These are phyloP conservation scores for Sebastiscus tertius DNA, from an alignment of 2,797 vertebrate genomes.

Conservation along the genomic window DNA sequence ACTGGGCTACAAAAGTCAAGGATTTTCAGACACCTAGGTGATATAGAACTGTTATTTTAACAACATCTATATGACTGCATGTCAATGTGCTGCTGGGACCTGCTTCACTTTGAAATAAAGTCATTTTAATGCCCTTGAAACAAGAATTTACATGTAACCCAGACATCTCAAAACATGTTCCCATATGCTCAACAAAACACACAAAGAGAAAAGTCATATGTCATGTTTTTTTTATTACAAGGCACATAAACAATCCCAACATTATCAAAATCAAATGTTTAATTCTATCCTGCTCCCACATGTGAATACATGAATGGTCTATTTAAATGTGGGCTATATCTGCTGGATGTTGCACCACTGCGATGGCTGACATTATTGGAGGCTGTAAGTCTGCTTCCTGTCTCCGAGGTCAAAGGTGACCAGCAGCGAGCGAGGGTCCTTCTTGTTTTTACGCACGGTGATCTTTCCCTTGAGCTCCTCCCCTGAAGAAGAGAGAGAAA, in stretches of 20 bases:
- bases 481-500: constrained; percentile 74
- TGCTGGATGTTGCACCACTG: not conserved
- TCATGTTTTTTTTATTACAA: constrained; percentile 33
- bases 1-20: not conserved
- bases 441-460: constrained; percentile 89
- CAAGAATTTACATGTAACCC: not conserved
- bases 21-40: not conserved
- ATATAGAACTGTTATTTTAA: not conserved
- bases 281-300: not conserved
- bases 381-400: constrained; percentile 86
- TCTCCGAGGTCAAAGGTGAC: constrained; percentile 86
- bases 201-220: not conserved
- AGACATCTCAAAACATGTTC: not conserved
- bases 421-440: constrained; percentile 92
- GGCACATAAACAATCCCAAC: constrained; percentile 3
- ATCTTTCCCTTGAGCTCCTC: constrained; percentile 89
- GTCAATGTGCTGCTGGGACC: not conserved
- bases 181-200: not conserved
- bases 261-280: not conserved
- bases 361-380: constrained; percentile 81
- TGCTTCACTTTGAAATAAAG: not conserved
- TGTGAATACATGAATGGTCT: not conserved
- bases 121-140: not conserved
- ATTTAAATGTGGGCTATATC: not conserved
- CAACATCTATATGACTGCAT: not conserved